Evolutionary conservation across 2,888 invertebrate species (phyloP), one percentile per base, ranked within the genome.

Genomic region (Drosophila paramelanica): DNA sequence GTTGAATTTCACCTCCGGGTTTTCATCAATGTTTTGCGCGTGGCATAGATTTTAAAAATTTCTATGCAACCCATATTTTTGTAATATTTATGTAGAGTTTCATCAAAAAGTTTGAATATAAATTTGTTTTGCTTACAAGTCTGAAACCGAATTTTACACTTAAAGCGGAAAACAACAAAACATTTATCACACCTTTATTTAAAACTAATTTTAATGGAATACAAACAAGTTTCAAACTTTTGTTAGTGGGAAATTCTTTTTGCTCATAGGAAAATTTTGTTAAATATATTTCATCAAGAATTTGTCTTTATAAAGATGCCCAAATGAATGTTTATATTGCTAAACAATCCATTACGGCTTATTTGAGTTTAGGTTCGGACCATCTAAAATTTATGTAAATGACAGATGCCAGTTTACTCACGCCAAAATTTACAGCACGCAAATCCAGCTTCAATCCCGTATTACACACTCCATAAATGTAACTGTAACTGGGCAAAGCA

Each of bases 401-500:
- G 60, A 55, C 77, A 76, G 57, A 74, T 57, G 56, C 31, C 23
- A 39, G 14, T 45, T 36, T 62, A 27, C 49, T 23, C 43, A 53
- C 10, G 38, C 25, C 50, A n/a, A 31, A 43, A 31, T 46, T 14
- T 43, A 36, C n/a, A 8, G 17, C 7, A 23, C 7, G 14, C 43
- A 39, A 51, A 50, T 55, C 14, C 45, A 55, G 36, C 20, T 4
- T 20, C 31, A 57, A n/a, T 33, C 33, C 23, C 42, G n/a, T 17
- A 42, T 38, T 31, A 55, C 50, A 41, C 49, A 68, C 59, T 67
- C 14, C 59, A 62, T 60, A 64, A 77, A 64, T 77, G 59, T 67
- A 59, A 68, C 64, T 73, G 73, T 73, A 68, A 69, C 53, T 75
- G 64, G 38, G 20, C 31, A 39, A 31, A 23, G 13, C 41, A 75